phyloP scores from a whole-genome alignment of 2,113 vertebrate genomes.

The Chaenogobius annularis region DNA sequence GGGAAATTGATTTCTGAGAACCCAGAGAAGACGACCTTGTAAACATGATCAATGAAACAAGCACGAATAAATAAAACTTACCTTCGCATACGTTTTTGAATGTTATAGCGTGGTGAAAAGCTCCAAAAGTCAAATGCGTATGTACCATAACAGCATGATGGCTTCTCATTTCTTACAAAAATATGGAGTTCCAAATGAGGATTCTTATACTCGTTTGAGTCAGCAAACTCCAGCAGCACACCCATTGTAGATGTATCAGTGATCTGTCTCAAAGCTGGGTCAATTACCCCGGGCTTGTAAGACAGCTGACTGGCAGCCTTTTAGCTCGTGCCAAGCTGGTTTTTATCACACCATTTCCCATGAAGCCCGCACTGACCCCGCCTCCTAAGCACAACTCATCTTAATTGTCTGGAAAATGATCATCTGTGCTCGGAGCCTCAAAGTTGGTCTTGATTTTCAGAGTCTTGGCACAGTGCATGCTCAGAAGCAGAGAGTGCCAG shows the following conservation, averaged over 20 bases:
- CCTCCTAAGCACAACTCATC: conserved; percentile 47
- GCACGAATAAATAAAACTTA: too few relatives aligned
- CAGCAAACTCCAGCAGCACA: conserved; percentile 16
- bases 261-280: conserved; percentile 56
- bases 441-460: conserved; percentile 56
- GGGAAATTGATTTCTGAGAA: too few relatives aligned
- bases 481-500: conserved; percentile 60
- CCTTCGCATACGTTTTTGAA: too few relatives aligned
- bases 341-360: conserved; percentile 54
- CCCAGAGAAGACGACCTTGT: too few relatives aligned
- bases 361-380: conserved; percentile 59
- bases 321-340: conserved; percentile 44
- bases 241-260: conserved; percentile 49
- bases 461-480: conserved; percentile 34
- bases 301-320: conserved; percentile 68
- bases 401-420: conserved; percentile 75
- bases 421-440: conserved; percentile 61
- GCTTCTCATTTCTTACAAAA: background rate
- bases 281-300: conserved; percentile 69
- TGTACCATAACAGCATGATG: background rate
- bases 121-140: too few relatives aligned
- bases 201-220: background rate
- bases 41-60: too few relatives aligned
- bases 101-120: too few relatives aligned
- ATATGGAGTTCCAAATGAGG: background rate